These are phyloP conservation scores for Lissocephala sabroskyi DNA, from an alignment of 2,888 invertebrate species.

Conservation along the genomic window DNA sequence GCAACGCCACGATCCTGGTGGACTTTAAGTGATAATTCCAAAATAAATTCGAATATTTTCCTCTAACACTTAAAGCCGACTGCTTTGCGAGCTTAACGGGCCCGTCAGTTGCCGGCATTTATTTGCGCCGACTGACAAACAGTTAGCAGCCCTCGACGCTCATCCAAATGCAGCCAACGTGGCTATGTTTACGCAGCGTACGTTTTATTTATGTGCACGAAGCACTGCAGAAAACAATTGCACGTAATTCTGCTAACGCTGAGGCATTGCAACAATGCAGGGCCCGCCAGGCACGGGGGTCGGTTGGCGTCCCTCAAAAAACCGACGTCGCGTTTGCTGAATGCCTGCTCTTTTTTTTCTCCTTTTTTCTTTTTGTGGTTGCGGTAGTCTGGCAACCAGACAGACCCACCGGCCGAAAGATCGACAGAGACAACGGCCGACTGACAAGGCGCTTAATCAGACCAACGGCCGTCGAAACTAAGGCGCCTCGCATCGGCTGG, in stretches of 20 bases:
- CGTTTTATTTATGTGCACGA: conserved; percentile 64
- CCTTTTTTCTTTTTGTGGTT: conserved; percentile 32
- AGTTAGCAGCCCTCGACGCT: conserved; percentile 18
- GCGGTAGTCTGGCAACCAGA: conserved; percentile 35
- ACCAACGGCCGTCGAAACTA: conserved; percentile 41
- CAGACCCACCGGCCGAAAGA: background rate
- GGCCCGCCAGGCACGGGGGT: background rate
- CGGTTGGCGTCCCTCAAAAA: background rate
- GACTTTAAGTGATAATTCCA: no score
- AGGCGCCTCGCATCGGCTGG: conserved; percentile 36
- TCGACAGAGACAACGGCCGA: no score
- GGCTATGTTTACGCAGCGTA: conserved; percentile 50
- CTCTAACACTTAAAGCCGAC: no score
- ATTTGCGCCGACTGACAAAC: conserved; percentile 26
- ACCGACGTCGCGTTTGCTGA: conserved; percentile 37
- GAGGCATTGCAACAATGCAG: conserved; percentile 44
- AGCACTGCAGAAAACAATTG: conserved; percentile 64
- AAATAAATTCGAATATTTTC: no score
- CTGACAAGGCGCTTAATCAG: conserved; percentile 41
- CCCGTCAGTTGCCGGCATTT: no score
- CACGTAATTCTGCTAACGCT: conserved; percentile 67
- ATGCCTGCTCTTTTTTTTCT: conserved; percentile 15
- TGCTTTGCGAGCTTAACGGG: no score
- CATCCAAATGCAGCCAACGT: conserved; percentile 62
- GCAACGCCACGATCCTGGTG: no score